phyloP scores from a whole-genome alignment of 2,797 vertebrate species.

The Argyrosomus regius region DNA sequence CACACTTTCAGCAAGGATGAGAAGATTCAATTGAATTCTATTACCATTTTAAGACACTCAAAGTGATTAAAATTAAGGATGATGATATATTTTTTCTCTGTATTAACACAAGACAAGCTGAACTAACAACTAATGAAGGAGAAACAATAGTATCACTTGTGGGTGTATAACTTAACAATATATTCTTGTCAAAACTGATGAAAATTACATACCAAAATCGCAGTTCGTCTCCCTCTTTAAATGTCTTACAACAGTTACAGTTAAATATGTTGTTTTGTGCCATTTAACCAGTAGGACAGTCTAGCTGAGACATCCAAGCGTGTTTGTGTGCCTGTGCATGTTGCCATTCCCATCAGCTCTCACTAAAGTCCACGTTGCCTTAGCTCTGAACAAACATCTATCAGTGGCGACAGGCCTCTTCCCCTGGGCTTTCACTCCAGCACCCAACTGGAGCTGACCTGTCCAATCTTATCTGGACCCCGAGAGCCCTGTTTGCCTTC shows the following conservation, averaged over 20 bases:
- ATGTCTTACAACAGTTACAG: background rate
- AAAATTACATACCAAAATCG: background rate
- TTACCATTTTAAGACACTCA: slow-evolving; percentile 1
- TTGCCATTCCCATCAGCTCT: slow-evolving; percentile 59
- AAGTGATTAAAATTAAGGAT: background rate
- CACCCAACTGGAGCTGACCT: slow-evolving; percentile 61
- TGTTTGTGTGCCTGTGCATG: slow-evolving; percentile 30
- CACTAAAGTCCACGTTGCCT: slow-evolving; percentile 47
- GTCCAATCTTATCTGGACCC: slow-evolving; percentile 69
- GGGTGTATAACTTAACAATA: background rate
- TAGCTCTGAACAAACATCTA: slow-evolving; percentile 74
- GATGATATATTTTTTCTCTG: background rate
- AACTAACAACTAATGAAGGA: background rate
- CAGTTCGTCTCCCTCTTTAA: slow-evolving; percentile 7
- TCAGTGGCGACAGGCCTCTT: slow-evolving; percentile 70
- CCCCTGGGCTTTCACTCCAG: slow-evolving; percentile 57
- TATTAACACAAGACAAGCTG: slow-evolving; percentile 1
- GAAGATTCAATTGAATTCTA: background rate
- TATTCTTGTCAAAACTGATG: slow-evolving; percentile 13
- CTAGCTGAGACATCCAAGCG: slow-evolving; percentile 9
- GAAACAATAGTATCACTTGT: background rate
- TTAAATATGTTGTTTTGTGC: slow-evolving; percentile 9
- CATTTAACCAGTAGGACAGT: slow-evolving; percentile 1
- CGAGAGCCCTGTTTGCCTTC: slow-evolving; percentile 56
- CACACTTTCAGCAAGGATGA: background rate